Base-by-base conservation (phyloP, 2,888 invertebrate species). In the Xestia c-nigrum region DNA sequence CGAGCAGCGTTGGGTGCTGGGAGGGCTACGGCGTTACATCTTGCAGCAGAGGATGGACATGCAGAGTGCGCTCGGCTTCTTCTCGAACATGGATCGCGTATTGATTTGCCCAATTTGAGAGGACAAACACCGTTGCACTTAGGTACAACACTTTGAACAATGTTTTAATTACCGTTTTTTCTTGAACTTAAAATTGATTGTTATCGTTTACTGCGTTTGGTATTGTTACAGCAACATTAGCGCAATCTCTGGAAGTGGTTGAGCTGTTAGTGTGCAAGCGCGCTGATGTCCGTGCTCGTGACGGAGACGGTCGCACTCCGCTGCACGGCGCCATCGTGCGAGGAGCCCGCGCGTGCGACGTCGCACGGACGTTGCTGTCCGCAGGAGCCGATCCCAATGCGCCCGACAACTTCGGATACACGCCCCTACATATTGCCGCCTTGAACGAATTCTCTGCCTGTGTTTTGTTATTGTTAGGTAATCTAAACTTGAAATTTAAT, bases 31-130 rank as follows among this genome's bases (percentile, higher is more conserved):
- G 98, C 99, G 3, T 93, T 99, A 47, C 99, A 99, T 95, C 95
- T 99, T 87, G 98, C 99, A 9, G 98, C 99, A 0, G 98, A 99
- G 91, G 99, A 99, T 88, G 98, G 99, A 10, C 98, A 98, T 90
- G 97, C 97, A 0, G 98, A 98, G 85, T 98, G 99, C 86, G 98
- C 98, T 0, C 96, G 97, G 72, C 92, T 98, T 38, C 95, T 99
- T 3, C 92, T 99, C 5, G 97, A 98, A 38, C 97, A 98, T 68
- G 98, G 98, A 1, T 98, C 99, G 1, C 97, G 98, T 69, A 97
- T 98, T n/a, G 98, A 98, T 89, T 97, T 98, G 72, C 97, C 97
- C 24, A 98, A 98, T 93, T 97, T 97, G 72, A 97, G 98, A 90
- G 97, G 97, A 76, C 98, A 99, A 94, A 98, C 98, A 0, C 98